Conservation (phyloP, 2,888 invertebrate genomes). For the Tenodera sinensis region DNA sequence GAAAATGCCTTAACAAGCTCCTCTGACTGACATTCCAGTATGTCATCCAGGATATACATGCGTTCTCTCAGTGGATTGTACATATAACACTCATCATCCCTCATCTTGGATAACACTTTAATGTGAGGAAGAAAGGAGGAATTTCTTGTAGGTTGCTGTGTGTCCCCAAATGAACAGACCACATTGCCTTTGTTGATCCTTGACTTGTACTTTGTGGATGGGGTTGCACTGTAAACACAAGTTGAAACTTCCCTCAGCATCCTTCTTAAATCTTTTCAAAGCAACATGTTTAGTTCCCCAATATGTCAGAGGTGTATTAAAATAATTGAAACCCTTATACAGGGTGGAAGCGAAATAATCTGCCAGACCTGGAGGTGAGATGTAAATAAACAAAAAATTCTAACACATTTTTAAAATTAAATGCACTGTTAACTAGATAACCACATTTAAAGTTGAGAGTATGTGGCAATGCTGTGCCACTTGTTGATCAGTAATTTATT, state of each 20-base stretch:
- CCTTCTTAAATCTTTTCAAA: no score
- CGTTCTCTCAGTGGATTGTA: constrained; percentile 50
- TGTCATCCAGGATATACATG: constrained; percentile 45
- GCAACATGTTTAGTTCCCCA: no score
- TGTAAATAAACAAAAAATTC: no score
- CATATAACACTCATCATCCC: constrained; percentile 46
- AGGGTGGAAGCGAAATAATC: no score
- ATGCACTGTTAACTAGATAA: no score
- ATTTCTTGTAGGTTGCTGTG: background rate
- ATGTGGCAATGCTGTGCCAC: no score
- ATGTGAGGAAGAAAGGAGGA: background rate
- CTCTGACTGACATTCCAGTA: constrained; percentile 41
- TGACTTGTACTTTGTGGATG: constrained; percentile 43
- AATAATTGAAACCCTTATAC: no score
- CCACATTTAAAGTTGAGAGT: no score
- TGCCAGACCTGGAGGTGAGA: no score
- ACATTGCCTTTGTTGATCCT: constrained; percentile 58
- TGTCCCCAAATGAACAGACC: constrained; percentile 1
- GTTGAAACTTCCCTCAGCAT: background rate
- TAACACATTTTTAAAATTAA: no score
- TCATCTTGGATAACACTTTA: constrained; percentile 4
- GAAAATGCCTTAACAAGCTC: constrained; percentile 40
- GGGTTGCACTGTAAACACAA: constrained; percentile 37
- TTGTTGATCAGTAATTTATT: no score
- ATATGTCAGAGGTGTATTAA: no score